Conservation (phyloP, 2,113 vertebrate species). For the Terrapene triunguis region DNA sequence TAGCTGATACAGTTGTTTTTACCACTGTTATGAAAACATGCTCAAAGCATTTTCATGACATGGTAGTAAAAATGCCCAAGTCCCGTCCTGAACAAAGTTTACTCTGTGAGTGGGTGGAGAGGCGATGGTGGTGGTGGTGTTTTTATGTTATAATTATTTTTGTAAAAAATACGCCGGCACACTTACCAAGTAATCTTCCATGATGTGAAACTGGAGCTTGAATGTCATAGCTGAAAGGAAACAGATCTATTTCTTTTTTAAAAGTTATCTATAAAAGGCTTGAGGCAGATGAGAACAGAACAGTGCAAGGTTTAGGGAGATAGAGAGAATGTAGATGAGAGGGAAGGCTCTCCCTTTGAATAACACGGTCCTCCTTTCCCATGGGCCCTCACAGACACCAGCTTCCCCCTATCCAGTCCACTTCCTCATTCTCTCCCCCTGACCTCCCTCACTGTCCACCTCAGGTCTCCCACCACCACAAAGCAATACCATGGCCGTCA, state of each 20-base stretch:
- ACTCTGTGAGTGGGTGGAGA: neutral
- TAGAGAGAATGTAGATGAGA: neutral
- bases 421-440: neutral
- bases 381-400: neutral
- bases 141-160: neutral
- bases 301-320: neutral
- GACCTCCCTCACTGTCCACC: neutral
- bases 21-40: neutral
- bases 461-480: neutral
- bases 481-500: neutral
- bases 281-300: neutral
- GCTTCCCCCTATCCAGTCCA: neutral
- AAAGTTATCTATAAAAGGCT: neutral
- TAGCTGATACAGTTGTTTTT: neutral
- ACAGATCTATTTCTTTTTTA: neutral
- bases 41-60: neutral
- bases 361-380: neutral
- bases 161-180: neutral
- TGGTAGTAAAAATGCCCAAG: neutral
- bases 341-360: neutral
- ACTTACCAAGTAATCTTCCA: neutral
- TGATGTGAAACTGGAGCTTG: neutral
- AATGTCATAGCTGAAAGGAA: neutral
- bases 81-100: neutral
- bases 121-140: neutral